Evolutionary conservation across 2,797 vertebrate species (phyloP).

Genomic region (Squalus acanthias): DNA sequence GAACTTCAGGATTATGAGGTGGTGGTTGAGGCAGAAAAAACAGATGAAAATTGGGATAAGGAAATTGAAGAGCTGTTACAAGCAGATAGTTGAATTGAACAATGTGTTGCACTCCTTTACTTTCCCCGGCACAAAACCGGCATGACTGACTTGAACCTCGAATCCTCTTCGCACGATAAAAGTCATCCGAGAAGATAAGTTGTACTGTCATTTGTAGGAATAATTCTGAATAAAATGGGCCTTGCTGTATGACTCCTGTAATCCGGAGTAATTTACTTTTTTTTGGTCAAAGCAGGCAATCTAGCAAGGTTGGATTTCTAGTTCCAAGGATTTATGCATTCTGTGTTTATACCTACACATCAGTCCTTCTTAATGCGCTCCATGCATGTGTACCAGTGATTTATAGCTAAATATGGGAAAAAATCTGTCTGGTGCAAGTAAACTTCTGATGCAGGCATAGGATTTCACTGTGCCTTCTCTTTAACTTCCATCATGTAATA

Average conservation of each 20-base stretch:
- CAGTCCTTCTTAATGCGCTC: background rate
- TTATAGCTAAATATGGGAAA: background rate
- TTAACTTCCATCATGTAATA: background rate
- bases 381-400: background rate
- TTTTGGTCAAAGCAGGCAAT: background rate
- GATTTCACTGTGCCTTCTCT: background rate
- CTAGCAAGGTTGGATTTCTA: background rate
- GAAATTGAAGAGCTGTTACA: slow-evolving; percentile 92
- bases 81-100: slow-evolving; percentile 58
- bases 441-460: background rate
- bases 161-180: slow-evolving; percentile 9
- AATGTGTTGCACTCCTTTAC: background rate
- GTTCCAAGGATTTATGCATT: background rate
- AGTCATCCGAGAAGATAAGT: background rate
- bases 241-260: background rate
- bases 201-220: background rate
- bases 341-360: background rate
- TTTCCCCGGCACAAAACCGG: background rate
- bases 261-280: background rate
- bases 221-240: slow-evolving; percentile 18
- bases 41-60: slow-evolving; percentile 86
- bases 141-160: slow-evolving; percentile 2
- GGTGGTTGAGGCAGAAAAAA: slow-evolving; percentile 74
- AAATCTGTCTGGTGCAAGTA: background rate
- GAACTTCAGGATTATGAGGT: slow-evolving; percentile 93